Conservation (phyloP, 1,140 invertebrate species). For the Euglossa dilemma region DNA sequence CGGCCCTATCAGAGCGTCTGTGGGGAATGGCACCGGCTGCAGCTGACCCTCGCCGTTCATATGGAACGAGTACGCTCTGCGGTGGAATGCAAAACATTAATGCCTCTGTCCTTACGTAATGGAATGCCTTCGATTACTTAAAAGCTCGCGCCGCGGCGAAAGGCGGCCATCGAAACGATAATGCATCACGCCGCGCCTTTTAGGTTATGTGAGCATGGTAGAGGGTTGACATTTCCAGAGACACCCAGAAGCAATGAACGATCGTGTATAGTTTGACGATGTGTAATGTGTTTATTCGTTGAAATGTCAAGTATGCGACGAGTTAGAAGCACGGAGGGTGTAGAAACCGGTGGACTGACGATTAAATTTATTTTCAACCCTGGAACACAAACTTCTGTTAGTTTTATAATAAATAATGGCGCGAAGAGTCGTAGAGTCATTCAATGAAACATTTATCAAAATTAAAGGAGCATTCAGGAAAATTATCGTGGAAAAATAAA, state of each 20-base stretch:
- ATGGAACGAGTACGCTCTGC: constrained; percentile 96
- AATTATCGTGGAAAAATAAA: no score
- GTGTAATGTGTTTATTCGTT: background rate
- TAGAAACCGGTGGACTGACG: background rate
- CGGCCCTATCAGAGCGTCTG: constrained; percentile 94
- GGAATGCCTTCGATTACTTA: constrained; percentile 46
- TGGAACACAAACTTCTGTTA: no score
- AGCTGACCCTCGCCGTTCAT: constrained; percentile 94
- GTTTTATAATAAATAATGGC: no score
- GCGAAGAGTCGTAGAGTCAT: no score
- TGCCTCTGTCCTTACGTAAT: constrained; percentile 21
- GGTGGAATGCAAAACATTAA: constrained; percentile 41
- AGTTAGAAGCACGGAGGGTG: background rate
- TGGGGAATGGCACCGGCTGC: constrained; percentile 97
- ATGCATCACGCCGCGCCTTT: constrained; percentile 6
- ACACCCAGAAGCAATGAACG: background rate
- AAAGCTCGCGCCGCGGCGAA: constrained; percentile 6
- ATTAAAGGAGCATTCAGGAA: no score
- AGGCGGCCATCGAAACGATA: constrained; percentile 5
- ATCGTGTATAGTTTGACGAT: background rate
- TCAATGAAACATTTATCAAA: no score
- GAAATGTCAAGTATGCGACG: background rate
- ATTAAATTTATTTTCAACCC: background rate
- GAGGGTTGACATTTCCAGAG: constrained; percentile 1
- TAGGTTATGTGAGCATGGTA: background rate